phyloP scores from a whole-genome alignment of 2,888 invertebrate species.

The Tiliacea aurago region DNA sequence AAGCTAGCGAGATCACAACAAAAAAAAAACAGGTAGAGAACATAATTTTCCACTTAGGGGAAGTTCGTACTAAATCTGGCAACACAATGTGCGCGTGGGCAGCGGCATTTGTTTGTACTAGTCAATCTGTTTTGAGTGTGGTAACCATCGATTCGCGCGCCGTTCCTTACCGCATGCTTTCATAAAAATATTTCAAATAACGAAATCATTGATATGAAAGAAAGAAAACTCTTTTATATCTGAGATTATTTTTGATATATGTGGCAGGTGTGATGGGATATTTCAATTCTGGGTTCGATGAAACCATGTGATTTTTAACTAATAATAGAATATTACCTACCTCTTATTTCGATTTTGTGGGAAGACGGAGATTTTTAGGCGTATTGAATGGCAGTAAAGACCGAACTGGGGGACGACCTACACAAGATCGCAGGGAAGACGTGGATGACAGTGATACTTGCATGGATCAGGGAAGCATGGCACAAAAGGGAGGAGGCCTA shows the following conservation, averaged over 20 bases:
- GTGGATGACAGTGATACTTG: background rate
- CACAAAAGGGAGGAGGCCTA: background rate
- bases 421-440: background rate
- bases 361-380: background rate
- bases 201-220: conserved; percentile 53
- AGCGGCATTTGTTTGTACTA: conserved; percentile 63
- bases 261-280: conserved; percentile 38
- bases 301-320: conserved; percentile 14
- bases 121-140: conserved; percentile 64
- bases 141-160: conserved; percentile 60
- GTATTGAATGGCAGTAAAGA: background rate
- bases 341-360: conserved; percentile 3
- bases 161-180: conserved; percentile 47
- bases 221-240: conserved; percentile 41
- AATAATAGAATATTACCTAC: conserved; percentile 22
- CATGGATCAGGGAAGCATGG: background rate
- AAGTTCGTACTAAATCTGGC: conserved; percentile 18
- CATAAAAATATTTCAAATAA: conserved; percentile 56
- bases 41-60: background rate
- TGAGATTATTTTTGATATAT: conserved; percentile 42
- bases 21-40: background rate
- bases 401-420: background rate
- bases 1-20: background rate
- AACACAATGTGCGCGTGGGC: conserved; percentile 59
- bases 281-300: conserved; percentile 34